Base-by-base conservation (phyloP, 2,888 invertebrate species). In the Megaustenia siamemsis region DNA sequence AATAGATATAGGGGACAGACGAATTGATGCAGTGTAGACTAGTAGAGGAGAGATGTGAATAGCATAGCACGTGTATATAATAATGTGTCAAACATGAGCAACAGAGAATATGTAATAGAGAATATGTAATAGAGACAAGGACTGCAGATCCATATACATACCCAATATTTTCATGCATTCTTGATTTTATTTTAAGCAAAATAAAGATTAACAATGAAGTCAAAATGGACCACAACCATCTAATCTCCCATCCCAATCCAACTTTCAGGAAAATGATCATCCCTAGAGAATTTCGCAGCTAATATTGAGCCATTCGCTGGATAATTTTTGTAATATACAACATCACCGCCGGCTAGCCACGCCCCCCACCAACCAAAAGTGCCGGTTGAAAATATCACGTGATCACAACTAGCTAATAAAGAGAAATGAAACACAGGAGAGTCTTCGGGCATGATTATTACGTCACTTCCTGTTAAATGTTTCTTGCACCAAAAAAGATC, bases 331-430 rank as follows among this genome's bases (percentile, higher is more conserved):
- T 77, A 77, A 35, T 77, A 77, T 32, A 77, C 32, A 38, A 49
- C 53, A 3, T 53, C 0, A 1, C 77, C 77, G 0, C 56, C 56
- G 35, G 77, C 56, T 53, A 77, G 35, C 77, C 77, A 77, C 60
- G 77, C 77, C 56, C 77, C 77, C 77, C 77, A 77, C 77, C 77
- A 77, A 35, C 77, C 77, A n/a, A 77, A 56, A 0, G 77, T n/a
- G 5, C 77, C 77, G 5, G 21, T 38, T 12, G 77, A 53, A 3
- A 53, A 35, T 12, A 77, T 77, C 49, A 56, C 56, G 56, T 77
- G 53, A 53, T 77, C 60, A 49, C 45, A 35, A 18, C 53, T 56
- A 28, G 77, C 56, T 35, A 77, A 56, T 28, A 77, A 53, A 1
- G 77, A 56, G 21, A 77, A 60, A 38, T 63, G 63, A 63, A 32